Evolutionary conservation across 35 echinoderm and acorn worm genomes (phyloP), one percentile per base, ranked within the genome.

Genomic region (Amphiura filiformis): DNA sequence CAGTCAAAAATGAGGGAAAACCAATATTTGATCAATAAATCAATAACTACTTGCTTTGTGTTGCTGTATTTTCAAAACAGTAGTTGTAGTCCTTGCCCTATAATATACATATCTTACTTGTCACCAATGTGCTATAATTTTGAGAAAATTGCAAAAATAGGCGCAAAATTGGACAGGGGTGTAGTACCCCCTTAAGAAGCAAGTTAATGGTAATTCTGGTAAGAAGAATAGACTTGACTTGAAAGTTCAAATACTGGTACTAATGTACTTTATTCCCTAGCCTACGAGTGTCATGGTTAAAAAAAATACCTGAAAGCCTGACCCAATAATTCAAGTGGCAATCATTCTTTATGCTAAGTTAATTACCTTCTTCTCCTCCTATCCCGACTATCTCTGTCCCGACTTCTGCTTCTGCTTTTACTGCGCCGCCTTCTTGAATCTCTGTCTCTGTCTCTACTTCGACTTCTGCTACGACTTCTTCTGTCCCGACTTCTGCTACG

Each of bases 391-490:
- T 94, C 93, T 94, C 93, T 90, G 32, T 84, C 77, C 23, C 86
- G 76, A 28, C 90, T 41, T 32, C 84, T 49, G 32, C 93, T 94
- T 49, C 84, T 79, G 78, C 93, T 94, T 32, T 88, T 81, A 86
- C 93, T 94, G 23, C 93, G 36, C 31, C 88, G 37, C 81, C 81
- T 84, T 40, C 93, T 86, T 86, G 44, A 20, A 11, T 90, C 88
- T 82, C 88, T 81, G 65, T 84, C 84, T 78, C 88, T 84, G 39
- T 88, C 86, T 32, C 89, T 37, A 52, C 93, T 86, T 76, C 88
- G 78, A 35, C 93, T 94, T 56, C 93, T 86, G 40, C 93, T 94
- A 18, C 93, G 76, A 57, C 93, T 94, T 78, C 93, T 86, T 36
- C 88, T 86, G 40, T 88, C 65, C 5, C 88, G 57, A 9, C 84